Percentiles rank a stretch among this genome's conserved stretches.
These are phyloP conservation scores for Neodontobutis hainanensis DNA, from an alignment of 2,113 vertebrate genomes.

Conservation along the genomic window DNA sequence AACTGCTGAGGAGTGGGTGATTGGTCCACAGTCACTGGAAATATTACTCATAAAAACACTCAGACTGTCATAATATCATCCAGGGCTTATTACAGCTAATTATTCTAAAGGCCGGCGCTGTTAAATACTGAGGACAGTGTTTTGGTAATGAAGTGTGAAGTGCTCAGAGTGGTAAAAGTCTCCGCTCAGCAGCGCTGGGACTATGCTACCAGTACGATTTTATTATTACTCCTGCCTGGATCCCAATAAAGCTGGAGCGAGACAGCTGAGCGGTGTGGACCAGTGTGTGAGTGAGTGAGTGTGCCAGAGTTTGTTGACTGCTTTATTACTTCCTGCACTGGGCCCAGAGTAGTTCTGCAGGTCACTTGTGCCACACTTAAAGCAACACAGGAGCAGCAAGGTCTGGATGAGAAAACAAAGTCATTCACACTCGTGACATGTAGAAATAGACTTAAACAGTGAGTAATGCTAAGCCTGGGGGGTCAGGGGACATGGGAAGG, in stretches of 20 bases:
- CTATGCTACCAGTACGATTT: conserved; percentile 28
- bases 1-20: conserved; percentile 55
- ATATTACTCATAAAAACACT: conserved; percentile 70
- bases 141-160: conserved; percentile 71
- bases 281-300: conserved; percentile 10
- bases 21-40: conserved; percentile 54
- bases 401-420: conserved; percentile 42
- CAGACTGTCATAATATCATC: conserved; percentile 66
- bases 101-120: conserved; percentile 53
- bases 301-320: conserved; percentile 36
- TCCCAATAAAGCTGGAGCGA: conserved; percentile 45
- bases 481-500: conserved; percentile 48
- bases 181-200: conserved; percentile 56
- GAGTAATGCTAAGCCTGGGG: conserved; percentile 14
- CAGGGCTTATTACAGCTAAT: conserved; percentile 70
- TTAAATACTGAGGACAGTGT: conserved; percentile 60
- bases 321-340: conserved; percentile 67
- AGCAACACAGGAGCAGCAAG: conserved; percentile 39
- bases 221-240: conserved; percentile 52
- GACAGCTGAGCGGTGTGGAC: conserved; percentile 38
- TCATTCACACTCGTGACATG: conserved; percentile 41
- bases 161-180: conserved; percentile 52
- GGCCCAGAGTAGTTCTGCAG: conserved; percentile 32
- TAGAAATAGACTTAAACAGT: conserved; percentile 11
- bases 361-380: conserved; percentile 51